phyloP scores from a whole-genome alignment of 2,113 vertebrate genomes.

The Bubalus kerabau region DNA sequence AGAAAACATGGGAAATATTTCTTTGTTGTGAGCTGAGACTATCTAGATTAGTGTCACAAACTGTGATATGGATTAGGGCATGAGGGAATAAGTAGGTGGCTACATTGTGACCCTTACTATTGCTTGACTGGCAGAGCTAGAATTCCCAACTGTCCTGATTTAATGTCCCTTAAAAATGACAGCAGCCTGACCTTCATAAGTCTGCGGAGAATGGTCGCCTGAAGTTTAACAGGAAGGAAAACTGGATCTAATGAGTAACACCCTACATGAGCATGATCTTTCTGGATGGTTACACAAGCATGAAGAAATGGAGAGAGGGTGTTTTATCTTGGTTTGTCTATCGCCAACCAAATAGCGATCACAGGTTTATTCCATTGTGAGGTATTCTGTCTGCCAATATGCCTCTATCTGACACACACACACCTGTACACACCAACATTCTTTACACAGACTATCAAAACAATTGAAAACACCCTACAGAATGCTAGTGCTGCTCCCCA shows the following conservation, averaged over 20 bases:
- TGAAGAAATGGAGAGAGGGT: neutral
- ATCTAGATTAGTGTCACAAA: neutral
- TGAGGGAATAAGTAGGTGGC: neutral
- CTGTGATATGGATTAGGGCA: neutral
- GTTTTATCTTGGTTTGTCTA: neutral
- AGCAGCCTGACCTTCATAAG: neutral
- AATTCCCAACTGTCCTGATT: neutral
- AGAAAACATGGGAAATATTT: neutral
- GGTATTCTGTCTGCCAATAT: neutral
- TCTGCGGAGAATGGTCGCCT: neutral
- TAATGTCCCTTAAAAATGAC: slow-evolving; percentile 1
- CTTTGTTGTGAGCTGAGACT: neutral
- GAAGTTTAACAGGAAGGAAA: neutral
- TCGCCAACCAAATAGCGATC: neutral
- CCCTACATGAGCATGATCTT: neutral
- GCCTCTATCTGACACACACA: neutral
- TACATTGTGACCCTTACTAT: neutral
- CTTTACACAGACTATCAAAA: neutral
- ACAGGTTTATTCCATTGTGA: neutral
- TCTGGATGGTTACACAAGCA: slow-evolving; percentile 5
- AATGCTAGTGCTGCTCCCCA: neutral
- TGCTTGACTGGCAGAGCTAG: neutral
- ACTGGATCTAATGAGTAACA: neutral
- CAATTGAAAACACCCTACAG: neutral
- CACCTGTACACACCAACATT: neutral